Conservation (phyloP, 2,113 vertebrate genomes). For the Zapornia atra region DNA sequence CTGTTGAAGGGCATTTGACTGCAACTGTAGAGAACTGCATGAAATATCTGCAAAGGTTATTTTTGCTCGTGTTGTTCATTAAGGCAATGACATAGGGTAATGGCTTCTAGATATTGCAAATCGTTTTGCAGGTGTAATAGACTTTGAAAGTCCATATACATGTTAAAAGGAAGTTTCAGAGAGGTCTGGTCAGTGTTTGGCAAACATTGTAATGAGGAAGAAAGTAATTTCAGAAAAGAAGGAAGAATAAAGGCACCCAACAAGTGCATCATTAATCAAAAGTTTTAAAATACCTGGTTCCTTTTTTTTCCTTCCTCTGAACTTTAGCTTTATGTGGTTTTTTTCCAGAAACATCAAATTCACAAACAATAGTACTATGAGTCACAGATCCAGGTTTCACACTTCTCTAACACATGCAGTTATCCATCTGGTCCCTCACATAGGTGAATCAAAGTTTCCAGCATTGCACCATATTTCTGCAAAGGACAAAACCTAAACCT, state of each 20-base stretch:
- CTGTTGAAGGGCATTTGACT: not conserved
- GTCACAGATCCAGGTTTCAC: not conserved
- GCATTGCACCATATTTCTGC: not conserved
- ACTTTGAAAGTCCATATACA: not conserved
- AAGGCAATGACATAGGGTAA: not conserved
- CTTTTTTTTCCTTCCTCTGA: not conserved
- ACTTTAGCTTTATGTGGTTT: not conserved
- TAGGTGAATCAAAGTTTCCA: not conserved
- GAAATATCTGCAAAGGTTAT: not conserved
- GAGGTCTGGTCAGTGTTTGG: not conserved
- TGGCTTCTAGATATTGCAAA: not conserved
- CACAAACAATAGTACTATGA: not conserved
- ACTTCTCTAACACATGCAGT: not conserved
- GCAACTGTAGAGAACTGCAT: not conserved
- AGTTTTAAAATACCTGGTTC: not conserved
- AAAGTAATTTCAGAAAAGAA: not conserved
- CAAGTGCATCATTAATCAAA: not conserved
- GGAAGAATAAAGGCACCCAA: not conserved
- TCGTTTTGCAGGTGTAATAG: not conserved
- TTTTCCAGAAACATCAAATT: not conserved
- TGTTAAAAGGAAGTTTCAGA: not conserved
- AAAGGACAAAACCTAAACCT: not conserved
- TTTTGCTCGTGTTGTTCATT: not conserved
- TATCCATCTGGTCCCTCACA: not conserved
- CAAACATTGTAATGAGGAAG: not conserved